A percentile compares a stretch with the other conserved stretches of the same genome.
phyloP scores from a whole-genome alignment of 2,888 invertebrate species.

The Hetaerina titia region DNA sequence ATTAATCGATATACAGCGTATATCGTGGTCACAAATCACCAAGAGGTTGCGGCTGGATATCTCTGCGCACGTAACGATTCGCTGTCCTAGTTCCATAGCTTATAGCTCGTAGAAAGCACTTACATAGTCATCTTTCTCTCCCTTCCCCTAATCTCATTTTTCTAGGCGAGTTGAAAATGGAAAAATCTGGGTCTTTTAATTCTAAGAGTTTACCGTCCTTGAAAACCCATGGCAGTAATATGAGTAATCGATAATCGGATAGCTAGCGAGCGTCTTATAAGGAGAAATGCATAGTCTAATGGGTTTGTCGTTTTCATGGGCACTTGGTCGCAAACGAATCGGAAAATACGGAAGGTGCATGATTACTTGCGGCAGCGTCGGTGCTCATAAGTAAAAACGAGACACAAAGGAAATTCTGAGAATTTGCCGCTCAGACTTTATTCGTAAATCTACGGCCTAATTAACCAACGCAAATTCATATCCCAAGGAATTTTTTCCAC shows the following conservation, averaged over 20 bases:
- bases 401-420: neutral
- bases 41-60: neutral
- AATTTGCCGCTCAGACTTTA: neutral
- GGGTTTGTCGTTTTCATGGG: conserved; percentile 1
- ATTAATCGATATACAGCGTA: conserved; percentile 28
- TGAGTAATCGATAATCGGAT: neutral
- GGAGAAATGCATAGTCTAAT: neutral
- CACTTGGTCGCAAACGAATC: neutral
- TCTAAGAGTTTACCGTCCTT: neutral
- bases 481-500: neutral
- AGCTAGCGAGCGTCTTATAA: neutral
- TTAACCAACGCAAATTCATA: neutral
- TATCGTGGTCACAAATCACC: conserved; percentile 54
- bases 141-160: neutral
- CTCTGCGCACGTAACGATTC: neutral
- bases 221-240: neutral
- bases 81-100: conserved; percentile 1
- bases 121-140: conserved; percentile 10
- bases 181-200: neutral
- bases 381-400: neutral
- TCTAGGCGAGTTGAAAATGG: neutral
- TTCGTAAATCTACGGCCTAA: neutral
- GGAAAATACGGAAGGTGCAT: neutral
- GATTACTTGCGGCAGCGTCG: neutral
- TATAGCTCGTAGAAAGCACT: neutral